A percentile compares a stretch with the other conserved stretches of the same genome.
Conservation (phyloP, 2,888 invertebrate genomes). For the Andrena praecox region DNA sequence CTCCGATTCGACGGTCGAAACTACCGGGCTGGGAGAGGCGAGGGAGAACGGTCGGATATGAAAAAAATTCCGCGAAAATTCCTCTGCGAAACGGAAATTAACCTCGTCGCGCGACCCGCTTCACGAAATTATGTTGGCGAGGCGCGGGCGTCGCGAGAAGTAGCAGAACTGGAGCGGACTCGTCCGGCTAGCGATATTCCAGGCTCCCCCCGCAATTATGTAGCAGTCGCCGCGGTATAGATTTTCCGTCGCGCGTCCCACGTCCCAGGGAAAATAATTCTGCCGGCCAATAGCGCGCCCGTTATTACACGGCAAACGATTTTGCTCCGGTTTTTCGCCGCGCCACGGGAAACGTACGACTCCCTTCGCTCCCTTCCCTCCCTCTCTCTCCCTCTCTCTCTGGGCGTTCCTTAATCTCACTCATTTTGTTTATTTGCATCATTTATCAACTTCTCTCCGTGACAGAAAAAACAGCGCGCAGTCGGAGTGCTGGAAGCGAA, state of each 20-base stretch:
- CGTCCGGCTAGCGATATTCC: constrained; percentile 46
- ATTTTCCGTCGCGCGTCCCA: constrained; percentile 46
- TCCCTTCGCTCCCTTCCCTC: neutral
- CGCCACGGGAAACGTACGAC: constrained; percentile 3
- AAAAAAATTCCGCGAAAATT: neutral
- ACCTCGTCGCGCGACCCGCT: constrained; percentile 5
- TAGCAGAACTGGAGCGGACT: constrained; percentile 14
- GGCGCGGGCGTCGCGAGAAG: neutral
- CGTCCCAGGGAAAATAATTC: constrained; percentile 44
- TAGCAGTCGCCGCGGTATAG: constrained; percentile 45
- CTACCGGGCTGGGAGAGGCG: too few species aligned
- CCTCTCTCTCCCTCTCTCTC: neutral
- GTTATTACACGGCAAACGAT: constrained; percentile 43
- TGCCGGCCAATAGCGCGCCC: constrained; percentile 29
- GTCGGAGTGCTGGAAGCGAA: constrained; percentile 17
- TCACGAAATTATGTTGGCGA: constrained; percentile 23
- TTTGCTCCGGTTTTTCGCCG: constrained; percentile 40
- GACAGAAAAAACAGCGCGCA: constrained; percentile 49
- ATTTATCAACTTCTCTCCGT: constrained; percentile 64
- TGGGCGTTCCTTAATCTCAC: constrained; percentile 20
- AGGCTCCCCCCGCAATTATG: constrained; percentile 53
- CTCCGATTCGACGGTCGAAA: neutral
- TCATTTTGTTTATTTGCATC: constrained; percentile 67
- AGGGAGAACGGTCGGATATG: neutral
- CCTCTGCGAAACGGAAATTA: constrained; percentile 19